Evolutionary conservation across 2,113 vertebrate genomes (phyloP).

Genomic region (Melanostigma gelatinosum): DNA sequence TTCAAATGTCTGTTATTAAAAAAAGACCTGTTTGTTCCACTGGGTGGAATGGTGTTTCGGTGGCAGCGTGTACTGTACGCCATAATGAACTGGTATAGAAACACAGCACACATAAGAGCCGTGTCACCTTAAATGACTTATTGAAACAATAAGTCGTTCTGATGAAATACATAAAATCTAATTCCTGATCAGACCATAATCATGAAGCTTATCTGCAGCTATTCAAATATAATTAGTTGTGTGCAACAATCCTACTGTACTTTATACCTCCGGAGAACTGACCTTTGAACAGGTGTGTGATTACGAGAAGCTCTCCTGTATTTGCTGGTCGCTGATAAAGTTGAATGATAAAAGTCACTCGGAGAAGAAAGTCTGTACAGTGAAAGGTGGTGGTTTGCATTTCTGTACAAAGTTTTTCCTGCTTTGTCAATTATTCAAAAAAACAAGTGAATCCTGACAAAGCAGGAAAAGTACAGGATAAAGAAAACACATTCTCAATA

Average conservation of each 20-base stretch:
- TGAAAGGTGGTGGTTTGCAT: background rate
- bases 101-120: background rate
- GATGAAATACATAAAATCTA: background rate
- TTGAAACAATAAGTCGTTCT: background rate
- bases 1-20: no score
- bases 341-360: background rate
- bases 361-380: background rate
- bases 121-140: background rate
- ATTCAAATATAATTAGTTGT: background rate
- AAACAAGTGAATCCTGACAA: background rate
- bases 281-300: slow-evolving; percentile 44
- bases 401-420: background rate
- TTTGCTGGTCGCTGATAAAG: slow-evolving; percentile 13
- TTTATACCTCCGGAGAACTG: slow-evolving; percentile 4
- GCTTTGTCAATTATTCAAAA: background rate
- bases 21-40: no score
- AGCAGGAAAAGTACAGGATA: background rate
- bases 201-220: background rate
- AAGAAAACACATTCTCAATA: background rate
- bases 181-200: background rate
- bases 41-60: no score
- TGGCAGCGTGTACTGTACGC: no score
- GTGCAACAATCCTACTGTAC: background rate
- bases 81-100: background rate
- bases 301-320: background rate